Conservation (phyloP, 1,140 invertebrate genomes). For the Bilobella aurantiaca region DNA sequence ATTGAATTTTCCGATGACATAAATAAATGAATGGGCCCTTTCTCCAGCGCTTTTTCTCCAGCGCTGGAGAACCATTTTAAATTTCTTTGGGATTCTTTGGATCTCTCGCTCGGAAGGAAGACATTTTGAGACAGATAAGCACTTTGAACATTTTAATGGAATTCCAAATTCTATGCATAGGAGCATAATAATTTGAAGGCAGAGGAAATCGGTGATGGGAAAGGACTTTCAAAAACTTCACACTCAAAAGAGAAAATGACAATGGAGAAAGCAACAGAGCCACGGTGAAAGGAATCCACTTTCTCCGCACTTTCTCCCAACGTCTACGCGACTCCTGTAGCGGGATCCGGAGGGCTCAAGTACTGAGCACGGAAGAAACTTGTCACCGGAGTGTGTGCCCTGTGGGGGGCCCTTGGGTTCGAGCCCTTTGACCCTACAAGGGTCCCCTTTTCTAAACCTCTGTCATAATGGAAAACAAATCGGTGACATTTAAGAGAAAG, state of each 20-base stretch:
- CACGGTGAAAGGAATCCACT: too few relatives aligned
- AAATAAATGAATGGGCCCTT: constrained; percentile 5
- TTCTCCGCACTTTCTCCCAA: background rate
- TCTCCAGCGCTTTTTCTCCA: too few relatives aligned
- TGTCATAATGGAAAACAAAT: too few relatives aligned
- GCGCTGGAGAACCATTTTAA: too few relatives aligned
- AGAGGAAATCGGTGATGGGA: background rate
- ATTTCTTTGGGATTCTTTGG: constrained; percentile 11
- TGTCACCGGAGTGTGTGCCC: background rate
- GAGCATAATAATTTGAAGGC: constrained; percentile 1
- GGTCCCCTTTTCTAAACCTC: too few relatives aligned
- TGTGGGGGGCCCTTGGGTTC: too few relatives aligned
- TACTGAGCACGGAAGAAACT: background rate
- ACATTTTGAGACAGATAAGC: constrained; percentile 15
- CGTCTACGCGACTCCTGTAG: too few relatives aligned
- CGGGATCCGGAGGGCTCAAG: background rate
- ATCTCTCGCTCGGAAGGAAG: constrained; percentile 9
- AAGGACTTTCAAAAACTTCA: background rate
- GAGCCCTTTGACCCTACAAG: too few relatives aligned
- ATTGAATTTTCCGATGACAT: constrained; percentile 16
- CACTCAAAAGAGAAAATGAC: constrained; percentile 18
- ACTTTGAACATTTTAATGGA: constrained; percentile 24
- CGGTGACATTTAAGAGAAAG: too few relatives aligned
- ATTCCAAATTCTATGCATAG: constrained; percentile 19
- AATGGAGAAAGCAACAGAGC: background rate